Conservation (phyloP, 2,797 vertebrate genomes). For the Pipistrellus pipistrellus region DNA sequence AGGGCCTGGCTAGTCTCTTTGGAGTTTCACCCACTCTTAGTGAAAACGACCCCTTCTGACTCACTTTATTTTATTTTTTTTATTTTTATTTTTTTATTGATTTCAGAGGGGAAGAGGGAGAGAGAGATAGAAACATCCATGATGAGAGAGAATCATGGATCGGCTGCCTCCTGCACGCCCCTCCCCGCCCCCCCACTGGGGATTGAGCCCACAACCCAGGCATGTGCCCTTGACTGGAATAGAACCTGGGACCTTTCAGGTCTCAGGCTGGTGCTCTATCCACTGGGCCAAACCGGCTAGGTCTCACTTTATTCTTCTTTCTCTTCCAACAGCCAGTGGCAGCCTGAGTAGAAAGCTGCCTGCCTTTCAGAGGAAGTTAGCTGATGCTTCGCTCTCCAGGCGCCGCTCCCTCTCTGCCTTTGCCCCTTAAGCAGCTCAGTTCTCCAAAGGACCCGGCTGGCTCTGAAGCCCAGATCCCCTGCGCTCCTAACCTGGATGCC, state of each 20-base stretch:
- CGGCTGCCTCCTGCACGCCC: no score
- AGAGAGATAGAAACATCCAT: no score
- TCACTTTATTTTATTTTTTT: neutral
- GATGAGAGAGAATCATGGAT: no score
- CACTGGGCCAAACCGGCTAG: no score
- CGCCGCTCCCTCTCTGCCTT: neutral
- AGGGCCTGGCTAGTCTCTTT: neutral
- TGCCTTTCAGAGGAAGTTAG: slow-evolving; percentile 47
- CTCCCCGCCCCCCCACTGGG: no score
- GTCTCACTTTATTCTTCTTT: neutral
- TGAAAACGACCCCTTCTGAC: slow-evolving; percentile 2
- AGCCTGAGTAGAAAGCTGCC: neutral
- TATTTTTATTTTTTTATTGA: no score
- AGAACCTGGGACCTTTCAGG: no score
- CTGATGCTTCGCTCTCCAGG: neutral
- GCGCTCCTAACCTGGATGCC: neutral
- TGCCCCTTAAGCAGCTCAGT: neutral
- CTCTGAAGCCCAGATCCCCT: slow-evolving; percentile 31
- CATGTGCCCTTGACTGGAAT: no score
- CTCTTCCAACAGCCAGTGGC: neutral
- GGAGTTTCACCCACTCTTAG: neutral
- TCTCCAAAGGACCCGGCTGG: neutral
- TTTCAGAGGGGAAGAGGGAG: no score
- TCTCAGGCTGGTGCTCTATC: no score
- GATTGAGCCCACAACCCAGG: no score